Conservation (phyloP, 2,888 invertebrate genomes). For the Troides helena region DNA sequence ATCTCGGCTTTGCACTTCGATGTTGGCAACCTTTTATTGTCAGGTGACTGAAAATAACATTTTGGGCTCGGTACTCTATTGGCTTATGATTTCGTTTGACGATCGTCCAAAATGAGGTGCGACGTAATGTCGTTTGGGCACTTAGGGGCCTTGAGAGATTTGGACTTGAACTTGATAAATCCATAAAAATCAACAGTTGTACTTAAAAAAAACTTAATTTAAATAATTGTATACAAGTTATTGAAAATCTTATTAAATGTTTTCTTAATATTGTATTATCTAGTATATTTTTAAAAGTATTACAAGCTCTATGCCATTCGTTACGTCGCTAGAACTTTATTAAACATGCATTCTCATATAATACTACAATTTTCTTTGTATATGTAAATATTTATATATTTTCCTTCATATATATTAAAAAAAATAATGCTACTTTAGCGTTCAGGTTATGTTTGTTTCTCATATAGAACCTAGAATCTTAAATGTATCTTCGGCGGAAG, state of each 20-base stretch:
- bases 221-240: not conserved
- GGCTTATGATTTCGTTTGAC: conserved; percentile 46
- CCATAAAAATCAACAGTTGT: not conserved
- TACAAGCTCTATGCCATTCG: too few species aligned
- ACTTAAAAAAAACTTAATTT: not conserved
- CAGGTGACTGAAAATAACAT: conserved; percentile 46
- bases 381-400: too few species aligned
- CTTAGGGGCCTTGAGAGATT: conserved; percentile 23
- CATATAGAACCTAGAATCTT: not conserved
- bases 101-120: conserved; percentile 46
- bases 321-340: too few species aligned
- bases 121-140: conserved; percentile 49
- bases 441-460: too few species aligned
- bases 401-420: too few species aligned
- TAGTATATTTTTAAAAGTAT: too few species aligned
- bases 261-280: too few species aligned
- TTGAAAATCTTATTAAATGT: not conserved
- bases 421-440: too few species aligned
- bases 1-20: conserved; percentile 56
- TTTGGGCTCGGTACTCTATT: conserved; percentile 46
- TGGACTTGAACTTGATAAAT: not conserved
- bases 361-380: too few species aligned
- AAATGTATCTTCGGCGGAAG: not conserved
- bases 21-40: conserved; percentile 43
- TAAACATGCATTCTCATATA: too few species aligned